These are phyloP conservation scores for Caenorhabditis inopinata DNA, from an alignment of 1,140 invertebrate genomes.

Conservation along the genomic window DNA sequence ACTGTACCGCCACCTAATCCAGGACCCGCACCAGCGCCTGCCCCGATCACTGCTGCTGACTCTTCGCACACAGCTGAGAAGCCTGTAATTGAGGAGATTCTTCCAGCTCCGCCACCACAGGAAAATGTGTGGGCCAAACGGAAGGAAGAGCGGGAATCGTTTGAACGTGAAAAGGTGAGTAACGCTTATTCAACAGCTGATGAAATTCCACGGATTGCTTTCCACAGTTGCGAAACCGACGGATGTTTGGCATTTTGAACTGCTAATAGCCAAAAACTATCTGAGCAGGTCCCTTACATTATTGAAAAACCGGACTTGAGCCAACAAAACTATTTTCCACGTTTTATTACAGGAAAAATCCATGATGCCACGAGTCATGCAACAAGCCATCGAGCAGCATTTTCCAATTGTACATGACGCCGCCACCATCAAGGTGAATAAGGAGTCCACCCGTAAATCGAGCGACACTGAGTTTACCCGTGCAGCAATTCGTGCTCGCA, in stretches of 20 bases:
- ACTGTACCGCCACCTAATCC: too few species aligned
- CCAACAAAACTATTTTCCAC: too few species aligned
- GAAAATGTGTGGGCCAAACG: conserved; percentile 64
- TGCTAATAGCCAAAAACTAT: too few species aligned
- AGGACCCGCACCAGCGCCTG: not conserved
- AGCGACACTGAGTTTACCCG: conserved; percentile 37
- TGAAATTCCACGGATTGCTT: too few species aligned
- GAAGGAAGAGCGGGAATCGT: conserved; percentile 54
- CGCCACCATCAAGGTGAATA: conserved; percentile 35
- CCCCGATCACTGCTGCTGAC: not conserved
- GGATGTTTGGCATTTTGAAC: too few species aligned
- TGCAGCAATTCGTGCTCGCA: conserved; percentile 4
- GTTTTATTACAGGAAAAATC: not conserved
- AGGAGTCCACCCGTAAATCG: conserved; percentile 34
- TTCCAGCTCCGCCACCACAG: conserved; percentile 44
- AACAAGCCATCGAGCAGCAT: conserved; percentile 42
- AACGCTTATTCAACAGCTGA: conserved; percentile 42
- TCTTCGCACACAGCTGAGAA: not conserved
- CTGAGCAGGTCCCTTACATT: too few species aligned
- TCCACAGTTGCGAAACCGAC: too few species aligned
- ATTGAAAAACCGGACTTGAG: too few species aligned
- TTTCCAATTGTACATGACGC: conserved; percentile 41
- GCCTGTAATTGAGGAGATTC: not conserved
- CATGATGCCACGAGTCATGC: not conserved
- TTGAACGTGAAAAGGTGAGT: conserved; percentile 48